These are phyloP conservation scores for Siderastrea siderea DNA, from an alignment of 92 coral and sea anemone genomes.

Conservation along the genomic window DNA sequence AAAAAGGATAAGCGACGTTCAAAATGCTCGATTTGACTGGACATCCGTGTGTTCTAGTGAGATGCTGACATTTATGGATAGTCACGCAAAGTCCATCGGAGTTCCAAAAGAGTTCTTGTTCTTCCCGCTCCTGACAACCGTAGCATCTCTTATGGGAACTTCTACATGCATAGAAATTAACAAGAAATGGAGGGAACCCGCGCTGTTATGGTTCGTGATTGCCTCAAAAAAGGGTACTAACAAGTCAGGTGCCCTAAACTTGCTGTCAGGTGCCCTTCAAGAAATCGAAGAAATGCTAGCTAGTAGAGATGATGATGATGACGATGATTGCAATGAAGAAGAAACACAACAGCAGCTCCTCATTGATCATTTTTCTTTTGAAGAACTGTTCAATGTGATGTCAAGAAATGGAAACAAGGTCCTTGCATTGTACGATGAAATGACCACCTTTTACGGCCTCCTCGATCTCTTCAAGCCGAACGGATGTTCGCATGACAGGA, in stretches of 20 bases:
- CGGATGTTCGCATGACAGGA: neutral
- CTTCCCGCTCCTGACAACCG: conserved; percentile 9
- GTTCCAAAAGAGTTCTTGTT: conserved; percentile 1
- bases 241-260: too few relatives aligned
- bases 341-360: conserved; percentile 2
- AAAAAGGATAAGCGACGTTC: too few relatives aligned
- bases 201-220: conserved; percentile 1
- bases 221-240: conserved; percentile 2
- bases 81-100: too few relatives aligned
- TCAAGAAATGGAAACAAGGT: neutral
- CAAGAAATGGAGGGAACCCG: too few relatives aligned
- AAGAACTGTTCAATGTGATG: neutral
- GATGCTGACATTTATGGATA: conserved; percentile 20
- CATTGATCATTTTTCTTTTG: too few relatives aligned
- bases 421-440: neutral
- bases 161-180: too few relatives aligned
- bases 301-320: neutral
- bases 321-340: conserved; percentile 1
- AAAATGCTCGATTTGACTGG: conserved; percentile 23
- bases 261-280: too few relatives aligned
- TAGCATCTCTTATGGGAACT: conserved; percentile 10
- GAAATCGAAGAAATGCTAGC: too few relatives aligned
- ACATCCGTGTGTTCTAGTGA: conserved; percentile 3
- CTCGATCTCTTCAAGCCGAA: conserved; percentile 6
- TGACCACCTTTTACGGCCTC: neutral